Conservation (phyloP, 2,888 invertebrate species). For the Aricia artaxerxes region DNA sequence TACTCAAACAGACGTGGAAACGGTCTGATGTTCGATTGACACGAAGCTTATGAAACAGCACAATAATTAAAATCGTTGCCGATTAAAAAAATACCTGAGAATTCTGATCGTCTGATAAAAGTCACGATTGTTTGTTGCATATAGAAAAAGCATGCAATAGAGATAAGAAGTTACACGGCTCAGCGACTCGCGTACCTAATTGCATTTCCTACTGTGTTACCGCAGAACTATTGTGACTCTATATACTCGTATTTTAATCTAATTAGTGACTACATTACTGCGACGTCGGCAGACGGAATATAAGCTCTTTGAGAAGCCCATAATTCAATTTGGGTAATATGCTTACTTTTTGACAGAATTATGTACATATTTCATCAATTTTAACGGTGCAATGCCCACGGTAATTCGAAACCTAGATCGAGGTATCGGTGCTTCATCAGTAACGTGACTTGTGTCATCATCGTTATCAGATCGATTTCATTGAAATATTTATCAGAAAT, state of each 20-base stretch:
- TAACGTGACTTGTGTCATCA: slow-evolving; percentile 24
- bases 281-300: slow-evolving; percentile 1
- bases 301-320: background rate
- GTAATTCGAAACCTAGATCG: slow-evolving; percentile 20
- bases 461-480: slow-evolving; percentile 15
- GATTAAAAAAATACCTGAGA: slow-evolving; percentile 75
- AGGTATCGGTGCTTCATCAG: slow-evolving; percentile 11
- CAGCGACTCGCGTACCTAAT: slow-evolving; percentile 73
- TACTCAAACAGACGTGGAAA: slow-evolving; percentile 20
- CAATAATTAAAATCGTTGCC: slow-evolving; percentile 73
- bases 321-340: slow-evolving; percentile 12
- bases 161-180: slow-evolving; percentile 77
- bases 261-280: slow-evolving; percentile 6
- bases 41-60: slow-evolving; percentile 73
- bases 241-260: slow-evolving; percentile 25
- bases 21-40: slow-evolving; percentile 64
- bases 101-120: slow-evolving; percentile 74
- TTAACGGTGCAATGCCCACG: slow-evolving; percentile 21
- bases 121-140: slow-evolving; percentile 77
- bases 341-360: slow-evolving; percentile 15
- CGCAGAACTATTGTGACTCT: slow-evolving; percentile 56
- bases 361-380: background rate
- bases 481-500: slow-evolving; percentile 23
- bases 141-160: slow-evolving; percentile 80
- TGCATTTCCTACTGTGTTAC: slow-evolving; percentile 77